Conservation (phyloP, 2,797 vertebrate species). For the Vultur gryphus region DNA sequence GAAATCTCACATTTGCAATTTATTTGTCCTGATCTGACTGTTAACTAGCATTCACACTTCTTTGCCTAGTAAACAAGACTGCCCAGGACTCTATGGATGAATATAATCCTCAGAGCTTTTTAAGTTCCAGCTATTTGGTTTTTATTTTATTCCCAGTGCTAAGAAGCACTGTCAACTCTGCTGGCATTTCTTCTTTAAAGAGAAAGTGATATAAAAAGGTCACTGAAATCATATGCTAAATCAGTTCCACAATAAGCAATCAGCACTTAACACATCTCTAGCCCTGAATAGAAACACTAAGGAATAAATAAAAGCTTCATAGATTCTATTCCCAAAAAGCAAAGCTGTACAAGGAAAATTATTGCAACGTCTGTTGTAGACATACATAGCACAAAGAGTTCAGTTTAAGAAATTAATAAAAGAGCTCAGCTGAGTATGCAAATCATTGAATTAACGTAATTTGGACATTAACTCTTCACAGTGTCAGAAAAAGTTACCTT, state of each 20-base stretch:
- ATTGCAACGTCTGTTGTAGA: neutral
- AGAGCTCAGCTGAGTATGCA: neutral
- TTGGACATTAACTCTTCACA: neutral
- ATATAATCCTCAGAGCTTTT: neutral
- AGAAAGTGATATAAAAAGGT: neutral
- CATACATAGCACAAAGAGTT: neutral
- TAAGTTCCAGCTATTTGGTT: neutral
- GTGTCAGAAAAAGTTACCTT: neutral
- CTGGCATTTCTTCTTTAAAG: neutral
- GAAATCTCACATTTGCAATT: neutral
- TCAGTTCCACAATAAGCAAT: conserved; percentile 1
- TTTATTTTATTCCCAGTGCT: neutral
- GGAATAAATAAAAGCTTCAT: neutral
- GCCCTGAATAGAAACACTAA: neutral
- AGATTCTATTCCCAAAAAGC: neutral
- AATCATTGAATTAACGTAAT: neutral
- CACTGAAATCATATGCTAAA: neutral
- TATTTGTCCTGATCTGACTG: neutral
- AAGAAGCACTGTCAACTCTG: neutral
- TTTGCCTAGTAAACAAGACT: neutral
- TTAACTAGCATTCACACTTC: neutral
- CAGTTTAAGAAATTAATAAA: neutral
- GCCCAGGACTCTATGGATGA: neutral
- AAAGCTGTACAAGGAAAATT: neutral
- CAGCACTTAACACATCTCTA: neutral